These are phyloP conservation scores for Sebastes kiyomatsui DNA, from an alignment of 2,797 vertebrate genomes.

Conservation along the genomic window DNA sequence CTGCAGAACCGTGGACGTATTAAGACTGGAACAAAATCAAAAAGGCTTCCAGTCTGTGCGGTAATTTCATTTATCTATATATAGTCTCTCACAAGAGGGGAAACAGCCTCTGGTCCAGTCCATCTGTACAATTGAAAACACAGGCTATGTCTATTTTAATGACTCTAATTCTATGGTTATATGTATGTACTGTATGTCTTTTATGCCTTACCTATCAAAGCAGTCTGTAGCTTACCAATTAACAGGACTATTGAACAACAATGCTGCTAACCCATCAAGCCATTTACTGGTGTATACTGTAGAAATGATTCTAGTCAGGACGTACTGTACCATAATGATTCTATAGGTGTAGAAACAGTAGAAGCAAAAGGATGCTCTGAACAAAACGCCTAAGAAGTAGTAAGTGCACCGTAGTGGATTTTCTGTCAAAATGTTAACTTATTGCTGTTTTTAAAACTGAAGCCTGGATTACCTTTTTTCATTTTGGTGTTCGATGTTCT, in stretches of 20 bases:
- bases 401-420: conserved; percentile 62
- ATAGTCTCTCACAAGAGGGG: conserved; percentile 24
- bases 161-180: conserved; percentile 69
- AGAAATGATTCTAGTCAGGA: conserved; percentile 65
- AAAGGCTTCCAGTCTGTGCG: conserved; percentile 40
- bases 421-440: conserved; percentile 62
- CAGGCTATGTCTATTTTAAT: conserved; percentile 73
- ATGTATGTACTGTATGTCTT: conserved; percentile 61
- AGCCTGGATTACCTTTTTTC: conserved; percentile 67
- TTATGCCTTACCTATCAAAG: conserved; percentile 72
- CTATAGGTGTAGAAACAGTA: conserved; percentile 57
- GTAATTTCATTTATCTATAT: conserved; percentile 51
- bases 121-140: conserved; percentile 57
- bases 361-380: conserved; percentile 51
- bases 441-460: conserved; percentile 74
- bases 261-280: conserved; percentile 76
- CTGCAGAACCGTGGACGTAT: conserved; percentile 42
- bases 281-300: conserved; percentile 69
- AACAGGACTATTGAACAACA: conserved; percentile 78
- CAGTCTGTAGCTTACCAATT: conserved; percentile 76
- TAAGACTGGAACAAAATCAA: conserved; percentile 47
- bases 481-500: conserved; percentile 68
- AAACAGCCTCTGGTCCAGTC: conserved; percentile 51
- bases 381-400: conserved; percentile 42
- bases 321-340: conserved; percentile 52